Percentiles rank a stretch among this genome's conserved stretches.
phyloP scores from a whole-genome alignment of 2,888 invertebrate species.

The Idaea straminata region DNA sequence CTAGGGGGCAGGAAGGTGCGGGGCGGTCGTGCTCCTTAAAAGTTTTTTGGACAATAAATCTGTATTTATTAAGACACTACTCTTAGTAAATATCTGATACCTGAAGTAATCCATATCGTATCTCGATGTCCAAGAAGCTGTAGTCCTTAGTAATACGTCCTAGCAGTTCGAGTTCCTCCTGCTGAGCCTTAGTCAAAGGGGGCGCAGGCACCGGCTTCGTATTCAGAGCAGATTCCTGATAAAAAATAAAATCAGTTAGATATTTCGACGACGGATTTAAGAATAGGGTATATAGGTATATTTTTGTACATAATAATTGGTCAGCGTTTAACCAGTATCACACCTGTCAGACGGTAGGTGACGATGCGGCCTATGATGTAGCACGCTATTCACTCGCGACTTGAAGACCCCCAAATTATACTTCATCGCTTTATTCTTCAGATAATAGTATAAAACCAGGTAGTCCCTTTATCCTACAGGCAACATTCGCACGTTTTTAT shows the following conservation, averaged over 20 bases:
- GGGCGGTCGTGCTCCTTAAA: slow-evolving; percentile 2
- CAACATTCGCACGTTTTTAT: no score
- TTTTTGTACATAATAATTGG: no score
- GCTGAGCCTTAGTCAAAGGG: not conserved
- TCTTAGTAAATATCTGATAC: slow-evolving; percentile 64
- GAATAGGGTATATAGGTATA: not conserved
- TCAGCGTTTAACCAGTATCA: no score
- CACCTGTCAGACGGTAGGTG: no score
- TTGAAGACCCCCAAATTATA: no score
- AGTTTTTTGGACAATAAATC: slow-evolving; percentile 6
- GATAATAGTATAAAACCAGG: no score
- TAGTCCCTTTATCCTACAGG: no score
- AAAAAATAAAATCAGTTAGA: not conserved
- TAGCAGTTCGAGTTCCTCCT: slow-evolving; percentile 34
- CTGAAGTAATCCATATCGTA: slow-evolving; percentile 96
- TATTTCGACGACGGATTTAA: not conserved
- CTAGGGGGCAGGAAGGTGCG: no score
- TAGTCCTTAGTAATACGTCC: slow-evolving; percentile 88
- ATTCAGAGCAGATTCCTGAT: not conserved
- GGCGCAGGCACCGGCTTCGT: not conserved
- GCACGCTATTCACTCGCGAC: no score
- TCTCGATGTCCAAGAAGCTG: slow-evolving; percentile 93
- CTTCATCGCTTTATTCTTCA: no score
- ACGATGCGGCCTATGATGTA: no score
- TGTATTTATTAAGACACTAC: not conserved